Percentiles rank a stretch among this genome's conserved stretches.
These are phyloP conservation scores for Amiota mariae DNA, from an alignment of 2,888 invertebrate species.

Conservation along the genomic window DNA sequence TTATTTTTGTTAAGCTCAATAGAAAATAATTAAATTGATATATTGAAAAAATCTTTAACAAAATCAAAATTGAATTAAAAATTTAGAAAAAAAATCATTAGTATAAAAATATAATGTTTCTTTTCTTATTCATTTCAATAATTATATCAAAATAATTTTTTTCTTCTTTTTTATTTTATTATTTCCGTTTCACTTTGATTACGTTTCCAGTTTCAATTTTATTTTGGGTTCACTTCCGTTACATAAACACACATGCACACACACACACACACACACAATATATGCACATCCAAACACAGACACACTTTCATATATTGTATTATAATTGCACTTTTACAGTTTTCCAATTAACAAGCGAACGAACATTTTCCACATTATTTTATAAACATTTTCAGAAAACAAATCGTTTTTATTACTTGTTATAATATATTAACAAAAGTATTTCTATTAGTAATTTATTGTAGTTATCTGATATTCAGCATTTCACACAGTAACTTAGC, in stretches of 20 bases:
- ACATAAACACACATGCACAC: slow-evolving; percentile 24
- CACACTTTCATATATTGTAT: background rate
- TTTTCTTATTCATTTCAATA: no score
- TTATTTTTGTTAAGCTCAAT: no score
- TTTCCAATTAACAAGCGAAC: slow-evolving; percentile 63
- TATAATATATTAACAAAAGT: no score
- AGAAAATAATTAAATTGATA: no score
- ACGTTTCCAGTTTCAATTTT: slow-evolving; percentile 51
- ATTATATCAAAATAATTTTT: slow-evolving; percentile 33
- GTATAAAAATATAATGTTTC: slow-evolving; percentile 22
- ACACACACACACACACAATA: slow-evolving; percentile 4
- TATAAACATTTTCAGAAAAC: slow-evolving; percentile 27
- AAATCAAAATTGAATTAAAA: background rate
- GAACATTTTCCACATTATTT: slow-evolving; percentile 63
- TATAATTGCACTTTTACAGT: slow-evolving; percentile 53
- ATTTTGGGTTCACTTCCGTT: slow-evolving; percentile 58
- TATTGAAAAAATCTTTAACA: no score
- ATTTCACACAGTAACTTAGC: no score
- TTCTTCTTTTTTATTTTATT: slow-evolving; percentile 51
- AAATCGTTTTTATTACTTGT: no score
- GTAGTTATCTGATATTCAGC: no score
- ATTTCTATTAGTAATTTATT: no score
- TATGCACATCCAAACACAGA: no score
- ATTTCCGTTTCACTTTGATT: slow-evolving; percentile 62
- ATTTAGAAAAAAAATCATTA: slow-evolving; percentile 12